Base-by-base conservation (phyloP, 37 sponge, comb jelly and placozoan species). In the Crambe crambe region DNA sequence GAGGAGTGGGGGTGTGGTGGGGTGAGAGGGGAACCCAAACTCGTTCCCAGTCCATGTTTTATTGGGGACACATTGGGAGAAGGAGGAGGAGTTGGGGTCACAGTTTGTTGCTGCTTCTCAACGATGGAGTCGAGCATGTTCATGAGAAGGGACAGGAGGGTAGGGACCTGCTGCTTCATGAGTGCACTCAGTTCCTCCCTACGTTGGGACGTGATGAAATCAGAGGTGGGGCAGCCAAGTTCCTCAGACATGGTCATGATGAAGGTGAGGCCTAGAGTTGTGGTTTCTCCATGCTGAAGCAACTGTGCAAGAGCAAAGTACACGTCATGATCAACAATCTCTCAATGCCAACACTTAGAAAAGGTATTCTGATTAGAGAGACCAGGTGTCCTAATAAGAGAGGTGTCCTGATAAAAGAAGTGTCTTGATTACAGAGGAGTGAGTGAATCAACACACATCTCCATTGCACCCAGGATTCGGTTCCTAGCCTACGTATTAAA, bases 221-320 rank as follows among this genome's bases (percentile, higher is more conserved):
- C 90, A 27, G 69, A 76, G 47, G 84, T 65, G 2, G 90, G 90
- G 43, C 84, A 77, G 37, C 70, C 90, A 31, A 95, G 68, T 56
- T 95, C 96, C 63, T 95, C 93, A 35, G 96, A 92, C 38, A 87
- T 80, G 35, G 87, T 83, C 59, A 66, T 56, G 43, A 89, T 70
- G 20, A 95, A 69, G 8, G 34, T 26, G 29, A 95, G 76, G 4
- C 96, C 96, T 0, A 92, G 62, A 21, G 62, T 29, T 27, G 80
- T 42, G 12, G 77, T 89, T 42, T 66, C 77, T 1, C n/a, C 37
- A 25, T 67, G 27, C 0, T 47, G 56, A n/a, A 89, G 56, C 39
- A 92, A 40, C 90, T 95, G 61, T 26, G 30, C 18, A 41, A 26
- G 27, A 21, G 30, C 56, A 38, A 43, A 1, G 56, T 47, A 15